Evolutionary conservation across 2,797 vertebrate genomes (phyloP).

Genomic region (Sphenodon punctatus): DNA sequence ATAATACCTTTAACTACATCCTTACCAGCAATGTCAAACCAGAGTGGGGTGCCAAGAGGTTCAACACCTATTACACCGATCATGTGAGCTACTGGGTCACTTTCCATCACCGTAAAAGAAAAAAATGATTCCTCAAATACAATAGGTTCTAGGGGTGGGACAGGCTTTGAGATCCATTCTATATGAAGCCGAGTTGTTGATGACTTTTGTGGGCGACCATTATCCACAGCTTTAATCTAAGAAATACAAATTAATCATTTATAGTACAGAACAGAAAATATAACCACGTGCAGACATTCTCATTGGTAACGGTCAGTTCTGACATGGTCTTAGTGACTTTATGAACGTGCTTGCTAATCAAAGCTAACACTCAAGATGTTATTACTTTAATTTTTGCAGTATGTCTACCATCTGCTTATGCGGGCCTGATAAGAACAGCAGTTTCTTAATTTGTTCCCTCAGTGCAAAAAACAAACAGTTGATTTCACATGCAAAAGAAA

Average conservation of each 20-base stretch:
- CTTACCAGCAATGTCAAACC: conserved; percentile 99
- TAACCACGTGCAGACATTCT: conserved; percentile 16
- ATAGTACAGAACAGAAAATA: conserved; percentile 37
- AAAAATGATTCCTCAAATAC: conserved; percentile 92
- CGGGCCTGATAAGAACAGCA: not conserved
- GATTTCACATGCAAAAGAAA: too few species aligned
- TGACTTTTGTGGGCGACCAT: conserved; percentile 94
- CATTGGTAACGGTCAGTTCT: too few species aligned
- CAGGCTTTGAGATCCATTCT: conserved; percentile 93
- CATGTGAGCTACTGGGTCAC: conserved; percentile 95
- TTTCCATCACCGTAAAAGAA: conserved; percentile 95
- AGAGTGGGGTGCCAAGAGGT: conserved; percentile 84
- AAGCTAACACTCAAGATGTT: not conserved
- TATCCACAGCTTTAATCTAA: conserved; percentile 98
- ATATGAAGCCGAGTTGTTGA: conserved; percentile 93
- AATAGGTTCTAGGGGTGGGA: conserved; percentile 78
- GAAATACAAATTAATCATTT: conserved; percentile 34
- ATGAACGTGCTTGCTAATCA: too few species aligned
- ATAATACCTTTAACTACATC: conserved; percentile 15
- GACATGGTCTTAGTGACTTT: too few species aligned
- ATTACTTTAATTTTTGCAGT: not conserved
- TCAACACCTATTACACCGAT: conserved; percentile 93
- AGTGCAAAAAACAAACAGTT: not conserved
- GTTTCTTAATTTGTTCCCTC: not conserved
- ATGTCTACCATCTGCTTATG: not conserved